Evolutionary conservation across 2,888 invertebrate genomes (phyloP), one percentile per base, ranked within the genome.

Genomic region (Cephus runcator): DNA sequence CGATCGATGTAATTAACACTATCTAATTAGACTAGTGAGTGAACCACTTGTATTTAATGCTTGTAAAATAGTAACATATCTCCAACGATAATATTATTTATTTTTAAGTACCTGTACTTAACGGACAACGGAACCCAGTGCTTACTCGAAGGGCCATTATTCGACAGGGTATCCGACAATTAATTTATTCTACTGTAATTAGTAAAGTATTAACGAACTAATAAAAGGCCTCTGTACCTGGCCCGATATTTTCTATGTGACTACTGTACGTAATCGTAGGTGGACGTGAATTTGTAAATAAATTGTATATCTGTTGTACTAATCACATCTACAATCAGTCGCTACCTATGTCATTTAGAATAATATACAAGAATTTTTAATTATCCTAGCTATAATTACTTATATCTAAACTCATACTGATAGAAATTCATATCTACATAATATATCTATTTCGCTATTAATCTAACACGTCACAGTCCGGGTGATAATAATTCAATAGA

Each of bases 261-360:
- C 71, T 71, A 33, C 33, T 71, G 71, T 71, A 71, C 71, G 77
- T 82, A 85, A 82, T 78, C 76, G 69, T 82, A 80, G 80, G 81
- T 78, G 73, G 83, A 80, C 81, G 85, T 85, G 86, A 83, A 82
- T 83, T 76, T 88, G 88, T 88, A 88, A 88, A 88, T 88, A 88
- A 87, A 88, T 85, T 87, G 86, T 88, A 88, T 86, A 88, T 85
- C 87, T 87, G 87, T 87, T 87, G 79, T 80, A 80, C 75, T 56
- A 56, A 56, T 56, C 2, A 15, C 23, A 56, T 56, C 40, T 56
- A 23, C 40, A 23, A 23, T 56, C 40, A 56, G 40, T 9, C 15
- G 6, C 40, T 56, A 56, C 40, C 40, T 56, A 56, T 23, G 4
- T 6, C 40, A 56, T 15, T 15, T 15, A 12, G 12, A 40, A 40